A percentile compares a stretch with the other conserved stretches of the same genome.
Evolutionary conservation across 2,888 invertebrate genomes (phyloP).

Genomic region (Drosophila tanythrix): DNA sequence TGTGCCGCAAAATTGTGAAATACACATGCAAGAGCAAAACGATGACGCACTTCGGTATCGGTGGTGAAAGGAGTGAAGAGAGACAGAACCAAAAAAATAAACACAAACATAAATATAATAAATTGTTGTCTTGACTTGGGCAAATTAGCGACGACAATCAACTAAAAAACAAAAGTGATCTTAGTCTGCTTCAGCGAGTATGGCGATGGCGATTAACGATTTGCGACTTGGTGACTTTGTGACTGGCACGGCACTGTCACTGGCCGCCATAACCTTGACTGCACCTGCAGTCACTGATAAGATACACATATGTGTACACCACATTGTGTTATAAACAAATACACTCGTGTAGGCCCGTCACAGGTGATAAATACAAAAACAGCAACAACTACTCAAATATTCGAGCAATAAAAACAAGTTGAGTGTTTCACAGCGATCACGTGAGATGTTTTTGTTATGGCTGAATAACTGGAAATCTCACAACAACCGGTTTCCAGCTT

Average conservation of each 20-base stretch:
- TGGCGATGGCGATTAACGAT: background rate
- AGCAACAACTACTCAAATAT: background rate
- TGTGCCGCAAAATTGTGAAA: conserved; percentile 41
- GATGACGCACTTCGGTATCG: conserved; percentile 50
- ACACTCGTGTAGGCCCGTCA: conserved; percentile 21
- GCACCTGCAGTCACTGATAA: conserved; percentile 57
- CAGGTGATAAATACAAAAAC: conserved; percentile 6
- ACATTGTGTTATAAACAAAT: conserved; percentile 12
- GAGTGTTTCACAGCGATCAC: conserved; percentile 31
- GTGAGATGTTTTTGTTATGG: conserved; percentile 28
- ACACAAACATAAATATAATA: conserved; percentile 40
- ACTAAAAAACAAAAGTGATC: conserved; percentile 32
- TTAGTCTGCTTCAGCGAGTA: background rate
- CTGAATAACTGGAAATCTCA: conserved; percentile 44
- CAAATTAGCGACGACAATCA: conserved; percentile 13
- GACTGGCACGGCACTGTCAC: conserved; percentile 9
- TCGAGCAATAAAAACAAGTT: conserved; percentile 12
- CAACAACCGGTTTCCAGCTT: conserved; percentile 33
- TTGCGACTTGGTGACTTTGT: background rate
- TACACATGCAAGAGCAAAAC: conserved; percentile 20
- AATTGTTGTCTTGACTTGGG: conserved; percentile 24
- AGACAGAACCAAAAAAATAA: conserved; percentile 11
- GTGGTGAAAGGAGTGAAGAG: background rate
- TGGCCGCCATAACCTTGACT: conserved; percentile 49
- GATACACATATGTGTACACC: conserved; percentile 31